Conservation (phyloP, 1,140 invertebrate species). For the Zophobas morio region DNA sequence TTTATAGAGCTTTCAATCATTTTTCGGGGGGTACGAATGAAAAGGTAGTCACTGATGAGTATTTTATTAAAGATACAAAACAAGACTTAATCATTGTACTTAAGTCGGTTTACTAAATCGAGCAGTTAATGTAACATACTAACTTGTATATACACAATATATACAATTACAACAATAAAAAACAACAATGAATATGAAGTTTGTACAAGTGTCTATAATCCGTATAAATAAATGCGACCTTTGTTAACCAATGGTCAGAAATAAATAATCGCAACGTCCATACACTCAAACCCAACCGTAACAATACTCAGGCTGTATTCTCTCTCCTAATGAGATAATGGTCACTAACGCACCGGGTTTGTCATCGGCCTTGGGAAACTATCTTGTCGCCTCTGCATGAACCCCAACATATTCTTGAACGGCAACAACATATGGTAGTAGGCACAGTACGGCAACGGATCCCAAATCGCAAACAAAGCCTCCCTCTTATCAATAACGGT, state of each 20-base stretch:
- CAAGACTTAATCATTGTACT: conserved; percentile 53
- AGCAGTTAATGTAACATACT: conserved; percentile 56
- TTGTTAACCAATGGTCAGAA: conserved; percentile 26
- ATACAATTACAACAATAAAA: conserved; percentile 34
- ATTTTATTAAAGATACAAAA: conserved; percentile 27
- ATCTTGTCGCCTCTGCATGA: conserved; percentile 66
- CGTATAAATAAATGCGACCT: conserved; percentile 27
- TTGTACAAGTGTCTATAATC: conserved; percentile 14
- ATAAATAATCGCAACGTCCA: conserved; percentile 40
- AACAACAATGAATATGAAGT: background rate
- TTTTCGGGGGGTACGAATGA: too few species aligned
- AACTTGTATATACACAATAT: conserved; percentile 46
- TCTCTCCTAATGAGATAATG: conserved; percentile 59
- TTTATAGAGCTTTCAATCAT: background rate
- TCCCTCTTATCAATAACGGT: conserved; percentile 81
- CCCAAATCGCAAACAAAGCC: conserved; percentile 85
- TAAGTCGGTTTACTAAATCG: conserved; percentile 48
- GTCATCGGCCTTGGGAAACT: conserved; percentile 63
- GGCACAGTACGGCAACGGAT: conserved; percentile 85
- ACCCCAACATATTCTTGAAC: conserved; percentile 73
- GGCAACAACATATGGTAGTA: conserved; percentile 86
- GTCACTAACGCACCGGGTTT: conserved; percentile 60
- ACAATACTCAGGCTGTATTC: conserved; percentile 59
- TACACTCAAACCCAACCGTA: conserved; percentile 11
- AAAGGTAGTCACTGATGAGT: background rate